phyloP scores from a whole-genome alignment of 1,140 invertebrate genomes.

The Asobara japonica region DNA sequence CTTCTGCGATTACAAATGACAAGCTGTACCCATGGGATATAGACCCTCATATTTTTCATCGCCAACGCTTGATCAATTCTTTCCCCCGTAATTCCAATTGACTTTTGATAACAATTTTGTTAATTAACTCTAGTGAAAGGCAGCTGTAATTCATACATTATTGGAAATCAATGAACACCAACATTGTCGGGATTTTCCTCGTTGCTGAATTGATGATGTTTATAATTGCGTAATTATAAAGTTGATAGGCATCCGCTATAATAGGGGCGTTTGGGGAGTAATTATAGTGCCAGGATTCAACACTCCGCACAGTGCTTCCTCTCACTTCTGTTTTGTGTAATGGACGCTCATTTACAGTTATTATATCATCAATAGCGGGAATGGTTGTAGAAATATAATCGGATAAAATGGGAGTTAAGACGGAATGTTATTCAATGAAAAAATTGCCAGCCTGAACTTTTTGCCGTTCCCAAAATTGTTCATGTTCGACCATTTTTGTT shows the following conservation, averaged over 20 bases:
- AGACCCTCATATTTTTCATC: neutral
- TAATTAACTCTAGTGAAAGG: neutral
- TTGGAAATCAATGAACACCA: neutral
- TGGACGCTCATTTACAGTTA: neutral
- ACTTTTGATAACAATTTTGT: neutral
- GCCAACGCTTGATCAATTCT: too few species aligned
- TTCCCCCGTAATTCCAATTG: neutral
- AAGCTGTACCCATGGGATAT: neutral
- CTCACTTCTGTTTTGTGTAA: neutral
- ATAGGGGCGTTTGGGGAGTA: neutral
- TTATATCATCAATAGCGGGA: neutral
- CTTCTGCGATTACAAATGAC: neutral
- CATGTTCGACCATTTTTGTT: too few species aligned
- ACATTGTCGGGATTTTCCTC: neutral
- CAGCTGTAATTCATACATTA: neutral
- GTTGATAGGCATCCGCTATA: neutral
- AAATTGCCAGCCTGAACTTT: too few species aligned
- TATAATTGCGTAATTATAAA: neutral
- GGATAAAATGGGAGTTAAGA: neutral
- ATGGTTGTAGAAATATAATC: neutral
- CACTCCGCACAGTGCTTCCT: neutral
- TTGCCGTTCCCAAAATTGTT: too few species aligned
- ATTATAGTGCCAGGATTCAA: neutral
- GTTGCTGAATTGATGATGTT: neutral
- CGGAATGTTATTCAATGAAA: neutral